Percentiles rank a stretch among this genome's conserved stretches.
Evolutionary conservation across 2,888 invertebrate species (phyloP).

Genomic region (Spialia ferax): DNA sequence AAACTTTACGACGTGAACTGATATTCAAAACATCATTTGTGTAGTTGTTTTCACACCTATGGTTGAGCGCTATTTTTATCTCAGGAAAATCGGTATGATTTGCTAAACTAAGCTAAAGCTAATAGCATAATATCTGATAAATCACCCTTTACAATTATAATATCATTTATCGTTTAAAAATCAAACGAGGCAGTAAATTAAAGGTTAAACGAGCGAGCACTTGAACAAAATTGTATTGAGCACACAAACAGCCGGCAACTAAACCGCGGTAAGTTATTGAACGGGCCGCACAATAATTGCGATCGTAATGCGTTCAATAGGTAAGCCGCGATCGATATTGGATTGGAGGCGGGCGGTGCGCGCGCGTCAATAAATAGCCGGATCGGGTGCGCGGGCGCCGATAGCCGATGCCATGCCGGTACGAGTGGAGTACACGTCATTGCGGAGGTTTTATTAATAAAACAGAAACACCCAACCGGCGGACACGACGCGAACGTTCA

Average conservation of each 20-base stretch:
- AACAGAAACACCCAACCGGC: conserved; percentile 76
- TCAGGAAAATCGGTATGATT: too few species aligned
- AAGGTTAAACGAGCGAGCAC: neutral
- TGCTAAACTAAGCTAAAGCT: too few species aligned
- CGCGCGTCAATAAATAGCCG: conserved; percentile 80
- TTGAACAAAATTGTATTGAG: neutral
- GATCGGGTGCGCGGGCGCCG: conserved; percentile 69
- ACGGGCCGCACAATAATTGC: conserved; percentile 7
- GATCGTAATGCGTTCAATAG: conserved; percentile 24
- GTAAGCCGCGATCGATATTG: conserved; percentile 51
- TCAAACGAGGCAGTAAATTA: neutral
- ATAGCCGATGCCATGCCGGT: conserved; percentile 77
- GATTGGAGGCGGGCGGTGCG: conserved; percentile 54
- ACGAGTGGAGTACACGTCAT: conserved; percentile 76
- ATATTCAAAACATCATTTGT: neutral
- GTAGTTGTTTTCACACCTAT: neutral
- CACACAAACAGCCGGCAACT: neutral
- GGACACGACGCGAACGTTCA: conserved; percentile 68
- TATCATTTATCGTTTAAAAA: too few species aligned
- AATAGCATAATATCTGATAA: too few species aligned
- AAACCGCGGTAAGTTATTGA: neutral
- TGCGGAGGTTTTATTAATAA: conserved; percentile 80
- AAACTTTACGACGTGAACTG: neutral
- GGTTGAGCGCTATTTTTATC: too few species aligned
- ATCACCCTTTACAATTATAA: too few species aligned